These are phyloP conservation scores for Lepidothrix coronata DNA, from an alignment of 2,113 vertebrate species.

Conservation along the genomic window DNA sequence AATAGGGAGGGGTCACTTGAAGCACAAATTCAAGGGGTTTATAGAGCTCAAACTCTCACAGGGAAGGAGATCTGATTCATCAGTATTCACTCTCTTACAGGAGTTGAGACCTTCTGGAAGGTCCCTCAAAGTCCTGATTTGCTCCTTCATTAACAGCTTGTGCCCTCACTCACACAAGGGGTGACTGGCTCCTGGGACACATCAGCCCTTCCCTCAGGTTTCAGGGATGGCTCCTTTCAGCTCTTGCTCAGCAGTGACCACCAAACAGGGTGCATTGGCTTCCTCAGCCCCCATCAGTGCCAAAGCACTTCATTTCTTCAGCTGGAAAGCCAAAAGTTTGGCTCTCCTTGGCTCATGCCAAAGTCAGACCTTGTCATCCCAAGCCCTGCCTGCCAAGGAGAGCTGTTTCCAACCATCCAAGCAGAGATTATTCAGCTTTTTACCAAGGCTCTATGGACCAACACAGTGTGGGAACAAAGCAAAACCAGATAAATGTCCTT, in stretches of 20 bases:
- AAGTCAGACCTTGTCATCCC: background rate
- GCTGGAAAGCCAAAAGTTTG: background rate
- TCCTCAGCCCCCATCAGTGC: background rate
- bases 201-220: background rate
- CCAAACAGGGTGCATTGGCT: background rate
- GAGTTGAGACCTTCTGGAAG: background rate
- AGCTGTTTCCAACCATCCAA: background rate
- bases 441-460: background rate
- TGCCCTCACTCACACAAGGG: background rate
- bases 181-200: fast-evolving
- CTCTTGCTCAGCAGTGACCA: background rate
- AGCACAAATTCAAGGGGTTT: background rate
- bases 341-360: background rate
- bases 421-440: background rate
- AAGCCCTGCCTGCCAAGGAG: background rate
- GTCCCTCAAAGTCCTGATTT: background rate
- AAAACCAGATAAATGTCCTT: background rate
- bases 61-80: background rate
- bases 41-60: background rate
- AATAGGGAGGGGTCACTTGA: background rate
- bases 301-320: background rate
- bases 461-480: background rate
- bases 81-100: background rate
- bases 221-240: background rate
- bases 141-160: background rate